These are phyloP conservation scores for Scaeva pyrastri DNA, from an alignment of 2,888 invertebrate genomes.

Conservation along the genomic window DNA sequence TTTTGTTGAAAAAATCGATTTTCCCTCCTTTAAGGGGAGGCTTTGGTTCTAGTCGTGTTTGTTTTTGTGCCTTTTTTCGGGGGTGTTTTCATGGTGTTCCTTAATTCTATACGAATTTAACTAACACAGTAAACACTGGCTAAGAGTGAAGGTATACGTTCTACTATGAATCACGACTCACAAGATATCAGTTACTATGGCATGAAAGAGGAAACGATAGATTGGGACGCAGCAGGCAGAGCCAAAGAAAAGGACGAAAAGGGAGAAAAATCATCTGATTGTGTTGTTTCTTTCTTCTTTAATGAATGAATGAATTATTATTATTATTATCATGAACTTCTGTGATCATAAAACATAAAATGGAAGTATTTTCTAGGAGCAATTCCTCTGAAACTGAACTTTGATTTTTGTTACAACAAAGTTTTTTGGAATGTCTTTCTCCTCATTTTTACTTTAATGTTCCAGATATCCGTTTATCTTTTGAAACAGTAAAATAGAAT, in stretches of 20 bases:
- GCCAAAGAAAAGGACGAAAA: constrained; percentile 22
- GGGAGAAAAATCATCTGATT: constrained; percentile 28
- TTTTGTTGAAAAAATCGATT: constrained; percentile 69
- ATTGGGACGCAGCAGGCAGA: not conserved
- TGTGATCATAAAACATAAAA: not conserved
- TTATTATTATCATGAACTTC: constrained; percentile 13
- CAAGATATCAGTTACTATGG: constrained; percentile 15
- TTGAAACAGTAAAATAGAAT: not conserved
- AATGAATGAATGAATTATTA: constrained; percentile 16
- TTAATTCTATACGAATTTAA: constrained; percentile 35
- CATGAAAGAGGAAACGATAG: constrained; percentile 27
- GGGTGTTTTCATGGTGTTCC: constrained; percentile 44
- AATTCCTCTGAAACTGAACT: not conserved
- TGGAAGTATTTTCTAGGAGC: not conserved
- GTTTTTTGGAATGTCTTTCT: not conserved
- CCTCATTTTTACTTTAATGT: not conserved
- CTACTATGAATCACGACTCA: constrained; percentile 61
- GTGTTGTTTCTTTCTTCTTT: constrained; percentile 12
- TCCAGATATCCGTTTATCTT: too few species aligned
- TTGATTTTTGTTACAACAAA: constrained; percentile 30
- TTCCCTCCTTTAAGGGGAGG: constrained; percentile 28
- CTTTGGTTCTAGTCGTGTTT: constrained; percentile 38
- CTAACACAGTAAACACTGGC: constrained; percentile 10
- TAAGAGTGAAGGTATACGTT: constrained; percentile 33
- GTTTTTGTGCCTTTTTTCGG: constrained; percentile 38